phyloP scores from a whole-genome alignment of 2,797 vertebrate genomes.

The Catharus ustulatus region DNA sequence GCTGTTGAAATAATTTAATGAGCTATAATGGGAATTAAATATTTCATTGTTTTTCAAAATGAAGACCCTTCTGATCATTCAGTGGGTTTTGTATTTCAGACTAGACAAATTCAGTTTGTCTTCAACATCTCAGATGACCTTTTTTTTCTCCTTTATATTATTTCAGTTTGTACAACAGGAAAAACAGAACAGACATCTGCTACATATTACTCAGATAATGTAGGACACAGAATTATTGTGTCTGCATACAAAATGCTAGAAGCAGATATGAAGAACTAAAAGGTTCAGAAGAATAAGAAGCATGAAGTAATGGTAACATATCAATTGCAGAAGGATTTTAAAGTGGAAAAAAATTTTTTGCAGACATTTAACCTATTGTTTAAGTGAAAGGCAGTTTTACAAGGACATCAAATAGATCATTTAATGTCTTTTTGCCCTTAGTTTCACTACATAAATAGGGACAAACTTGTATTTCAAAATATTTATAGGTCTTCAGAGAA shows the following conservation, averaged over 20 bases:
- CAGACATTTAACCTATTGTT: neutral
- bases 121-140: neutral
- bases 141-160: neutral
- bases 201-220: slow-evolving; percentile 4
- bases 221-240: neutral
- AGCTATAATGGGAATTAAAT: neutral
- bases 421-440: neutral
- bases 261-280: neutral
- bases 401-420: neutral
- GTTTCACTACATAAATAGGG: neutral
- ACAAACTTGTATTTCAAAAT: neutral
- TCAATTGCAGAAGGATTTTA: neutral
- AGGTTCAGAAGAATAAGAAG: neutral
- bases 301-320: neutral
- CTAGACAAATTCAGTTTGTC: neutral
- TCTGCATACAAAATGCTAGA: slow-evolving; percentile 21
- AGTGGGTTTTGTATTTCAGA: neutral
- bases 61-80: neutral
- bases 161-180: neutral
- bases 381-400: neutral
- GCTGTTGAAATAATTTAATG: neutral
- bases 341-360: neutral
- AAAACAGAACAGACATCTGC: slow-evolving; percentile 28
- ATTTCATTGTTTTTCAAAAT: neutral
- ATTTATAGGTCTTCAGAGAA: neutral